phyloP scores from a whole-genome alignment of 2,888 invertebrate genomes.

The Cryptosula pallasiana region DNA sequence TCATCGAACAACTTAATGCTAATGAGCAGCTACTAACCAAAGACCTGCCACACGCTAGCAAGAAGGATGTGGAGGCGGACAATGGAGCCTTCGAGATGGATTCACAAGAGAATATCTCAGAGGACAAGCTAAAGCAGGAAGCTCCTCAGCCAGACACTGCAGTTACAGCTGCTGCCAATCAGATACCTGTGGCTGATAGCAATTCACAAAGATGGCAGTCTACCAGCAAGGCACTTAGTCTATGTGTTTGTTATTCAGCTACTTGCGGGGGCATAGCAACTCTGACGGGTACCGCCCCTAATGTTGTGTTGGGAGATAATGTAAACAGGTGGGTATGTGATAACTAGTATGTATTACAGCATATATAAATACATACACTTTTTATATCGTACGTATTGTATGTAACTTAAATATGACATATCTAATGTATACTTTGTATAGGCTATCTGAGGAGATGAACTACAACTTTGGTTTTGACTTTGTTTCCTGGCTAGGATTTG shows the following conservation, averaged over 20 bases:
- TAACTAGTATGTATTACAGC: too few species aligned
- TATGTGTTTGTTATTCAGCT: conserved; percentile 28
- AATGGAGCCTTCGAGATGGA: conserved; percentile 5
- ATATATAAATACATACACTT: too few species aligned
- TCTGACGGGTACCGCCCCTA: conserved; percentile 29
- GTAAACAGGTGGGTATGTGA: conserved; percentile 26
- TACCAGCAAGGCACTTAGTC: conserved; percentile 27
- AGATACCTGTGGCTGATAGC: background rate
- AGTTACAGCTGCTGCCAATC: too few species aligned
- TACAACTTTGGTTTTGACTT: conserved; percentile 26
- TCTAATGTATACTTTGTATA: too few species aligned
- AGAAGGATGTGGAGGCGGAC: background rate
- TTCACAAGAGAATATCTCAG: too few species aligned
- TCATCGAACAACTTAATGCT: conserved; percentile 65
- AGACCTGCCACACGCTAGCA: background rate
- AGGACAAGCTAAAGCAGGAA: too few species aligned
- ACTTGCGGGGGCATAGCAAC: conserved; percentile 29
- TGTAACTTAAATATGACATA: too few species aligned
- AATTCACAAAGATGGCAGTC: background rate
- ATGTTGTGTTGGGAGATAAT: conserved; percentile 28
- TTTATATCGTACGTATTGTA: too few species aligned
- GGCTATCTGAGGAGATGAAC: background rate
- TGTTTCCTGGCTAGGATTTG: conserved; percentile 26
- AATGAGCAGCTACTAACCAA: background rate
- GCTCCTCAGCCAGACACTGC: too few species aligned